These are phyloP conservation scores for Margarornis squamiger DNA, from an alignment of 2,797 vertebrate species.

Conservation along the genomic window DNA sequence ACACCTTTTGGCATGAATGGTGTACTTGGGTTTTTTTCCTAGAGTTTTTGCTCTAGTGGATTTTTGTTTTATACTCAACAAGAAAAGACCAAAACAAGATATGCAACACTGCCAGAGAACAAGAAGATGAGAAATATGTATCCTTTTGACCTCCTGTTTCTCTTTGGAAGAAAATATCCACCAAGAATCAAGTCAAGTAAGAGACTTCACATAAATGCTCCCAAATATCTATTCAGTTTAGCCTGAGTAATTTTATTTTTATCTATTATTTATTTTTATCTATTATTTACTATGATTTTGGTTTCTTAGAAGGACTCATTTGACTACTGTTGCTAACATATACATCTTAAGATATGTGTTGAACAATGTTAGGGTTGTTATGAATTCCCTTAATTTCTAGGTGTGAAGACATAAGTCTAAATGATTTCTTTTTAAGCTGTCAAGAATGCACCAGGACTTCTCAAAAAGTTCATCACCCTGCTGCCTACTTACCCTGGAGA, in stretches of 20 bases:
- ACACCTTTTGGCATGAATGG: neutral
- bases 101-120: neutral
- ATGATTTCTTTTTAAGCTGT: constrained; percentile 41
- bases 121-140: neutral
- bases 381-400: constrained; percentile 12
- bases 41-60: neutral
- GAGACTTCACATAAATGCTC: neutral
- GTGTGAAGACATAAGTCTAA: constrained; percentile 19
- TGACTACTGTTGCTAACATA: neutral
- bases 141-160: neutral
- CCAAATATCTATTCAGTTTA: neutral
- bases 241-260: neutral
- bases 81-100: neutral
- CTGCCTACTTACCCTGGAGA: constrained; percentile 32
- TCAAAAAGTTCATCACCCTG: constrained; percentile 51
- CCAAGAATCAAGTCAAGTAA: neutral
- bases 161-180: neutral
- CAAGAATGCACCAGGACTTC: constrained; percentile 11
- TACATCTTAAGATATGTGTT: neutral
- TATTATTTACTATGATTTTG: neutral
- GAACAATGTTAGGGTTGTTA: neutral
- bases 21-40: neutral
- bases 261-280: neutral
- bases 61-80: neutral
- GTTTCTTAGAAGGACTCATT: neutral